These are phyloP conservation scores for Chaenodraco wilsoni DNA, from an alignment of 2,797 vertebrate species.

Conservation along the genomic window DNA sequence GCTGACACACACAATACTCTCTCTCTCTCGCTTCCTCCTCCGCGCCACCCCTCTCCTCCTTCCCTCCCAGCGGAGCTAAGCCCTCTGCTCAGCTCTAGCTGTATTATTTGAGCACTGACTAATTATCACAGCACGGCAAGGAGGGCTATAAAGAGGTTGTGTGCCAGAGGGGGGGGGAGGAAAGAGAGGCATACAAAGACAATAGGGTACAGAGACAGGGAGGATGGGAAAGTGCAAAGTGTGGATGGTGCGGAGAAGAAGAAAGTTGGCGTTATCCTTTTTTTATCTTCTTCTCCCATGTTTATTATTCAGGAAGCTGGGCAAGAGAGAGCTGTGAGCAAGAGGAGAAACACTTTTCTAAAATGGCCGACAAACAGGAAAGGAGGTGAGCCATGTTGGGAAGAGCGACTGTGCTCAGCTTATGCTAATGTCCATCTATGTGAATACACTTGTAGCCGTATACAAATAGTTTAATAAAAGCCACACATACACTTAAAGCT, in stretches of 20 bases:
- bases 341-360: slow-evolving; percentile 54
- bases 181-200: slow-evolving; percentile 30
- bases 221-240: slow-evolving; percentile 13
- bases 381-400: slow-evolving; percentile 62
- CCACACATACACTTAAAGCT: too few species aligned
- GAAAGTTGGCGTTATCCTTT: slow-evolving; percentile 23
- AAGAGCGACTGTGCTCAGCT: slow-evolving; percentile 24
- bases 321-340: slow-evolving; percentile 33
- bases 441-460: too few species aligned
- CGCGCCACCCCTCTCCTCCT: slow-evolving; percentile 11
- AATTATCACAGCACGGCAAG: slow-evolving; percentile 78
- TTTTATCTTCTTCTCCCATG: slow-evolving; percentile 9
- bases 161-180: slow-evolving; percentile 35
- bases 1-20: slow-evolving; percentile 61
- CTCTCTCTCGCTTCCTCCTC: slow-evolving; percentile 7
- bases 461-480: too few species aligned
- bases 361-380: slow-evolving; percentile 70
- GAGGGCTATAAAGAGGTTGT: slow-evolving; percentile 65
- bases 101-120: slow-evolving; percentile 77
- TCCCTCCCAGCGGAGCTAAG: slow-evolving; percentile 67
- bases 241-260: slow-evolving; percentile 24
- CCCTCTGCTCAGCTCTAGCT: slow-evolving; percentile 69
- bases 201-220: slow-evolving; percentile 39
- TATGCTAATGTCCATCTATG: too few species aligned
- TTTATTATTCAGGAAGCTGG: slow-evolving; percentile 40